Conservation (phyloP, 1,140 invertebrate genomes). For the Drosophila rufa region DNA sequence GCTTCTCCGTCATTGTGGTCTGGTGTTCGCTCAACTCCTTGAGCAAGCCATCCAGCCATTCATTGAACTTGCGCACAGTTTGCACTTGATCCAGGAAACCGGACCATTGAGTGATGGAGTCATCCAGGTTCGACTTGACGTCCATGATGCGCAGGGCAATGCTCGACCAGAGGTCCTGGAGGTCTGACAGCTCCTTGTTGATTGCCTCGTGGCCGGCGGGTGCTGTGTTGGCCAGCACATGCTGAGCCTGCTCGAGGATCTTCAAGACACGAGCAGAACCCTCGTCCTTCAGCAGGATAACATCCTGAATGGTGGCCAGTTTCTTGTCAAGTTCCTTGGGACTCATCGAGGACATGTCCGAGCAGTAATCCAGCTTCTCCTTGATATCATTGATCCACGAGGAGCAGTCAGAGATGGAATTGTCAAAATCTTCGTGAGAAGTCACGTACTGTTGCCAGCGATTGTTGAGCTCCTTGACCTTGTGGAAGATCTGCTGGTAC, state of each 20-base stretch:
- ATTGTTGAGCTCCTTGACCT: slow-evolving; percentile 95
- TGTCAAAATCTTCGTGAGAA: slow-evolving; percentile 95
- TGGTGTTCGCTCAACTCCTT: slow-evolving; percentile 91
- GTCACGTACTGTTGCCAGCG: slow-evolving; percentile 97
- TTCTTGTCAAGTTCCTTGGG: slow-evolving; percentile 95
- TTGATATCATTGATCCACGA: slow-evolving; percentile 94
- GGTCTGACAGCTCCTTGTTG: slow-evolving; percentile 91
- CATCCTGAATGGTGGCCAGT: slow-evolving; percentile 93
- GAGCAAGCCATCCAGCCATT: slow-evolving; percentile 90
- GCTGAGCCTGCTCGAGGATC: slow-evolving; percentile 94
- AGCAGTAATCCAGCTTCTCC: slow-evolving; percentile 93
- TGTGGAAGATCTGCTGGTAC: slow-evolving; percentile 95
- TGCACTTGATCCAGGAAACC: slow-evolving; percentile 95
- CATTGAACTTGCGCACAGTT: slow-evolving; percentile 92
- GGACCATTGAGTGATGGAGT: slow-evolving; percentile 95
- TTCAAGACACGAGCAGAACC: slow-evolving; percentile 94
- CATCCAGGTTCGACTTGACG: slow-evolving; percentile 94
- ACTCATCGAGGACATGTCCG: slow-evolving; percentile 91
- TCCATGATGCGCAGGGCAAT: slow-evolving; percentile 95
- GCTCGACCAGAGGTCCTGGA: slow-evolving; percentile 96
- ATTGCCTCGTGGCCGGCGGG: slow-evolving; percentile 94
- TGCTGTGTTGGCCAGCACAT: slow-evolving; percentile 96
- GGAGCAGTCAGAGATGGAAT: slow-evolving; percentile 91
- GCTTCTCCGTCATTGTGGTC: slow-evolving; percentile 93
- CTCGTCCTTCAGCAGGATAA: slow-evolving; percentile 95